Evolutionary conservation across 2,888 invertebrate genomes (phyloP).

Genomic region (Ferdinandea cuprea): DNA sequence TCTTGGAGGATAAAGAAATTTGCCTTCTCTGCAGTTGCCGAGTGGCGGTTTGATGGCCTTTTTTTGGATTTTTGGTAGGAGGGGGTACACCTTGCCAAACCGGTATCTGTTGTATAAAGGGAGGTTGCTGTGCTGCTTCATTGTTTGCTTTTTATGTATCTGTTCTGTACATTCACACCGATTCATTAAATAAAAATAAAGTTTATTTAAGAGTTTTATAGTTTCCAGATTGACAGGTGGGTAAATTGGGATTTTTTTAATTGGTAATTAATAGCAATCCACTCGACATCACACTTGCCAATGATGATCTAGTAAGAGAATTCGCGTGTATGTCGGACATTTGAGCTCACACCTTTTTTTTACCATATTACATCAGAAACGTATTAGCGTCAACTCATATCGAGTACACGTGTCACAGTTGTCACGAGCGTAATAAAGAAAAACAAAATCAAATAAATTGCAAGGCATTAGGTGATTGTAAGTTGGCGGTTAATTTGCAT

Average conservation of each 20-base stretch:
- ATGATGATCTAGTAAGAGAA: conserved; percentile 1
- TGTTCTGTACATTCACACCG: no score
- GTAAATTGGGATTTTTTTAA: conserved; percentile 17
- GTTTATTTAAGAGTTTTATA: neutral
- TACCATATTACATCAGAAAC: conserved; percentile 11
- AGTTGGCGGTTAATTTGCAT: conserved; percentile 48
- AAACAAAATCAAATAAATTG: conserved; percentile 24
- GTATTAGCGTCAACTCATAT: conserved; percentile 8
- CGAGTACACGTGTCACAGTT: conserved; percentile 29
- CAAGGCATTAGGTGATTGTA: conserved; percentile 38
- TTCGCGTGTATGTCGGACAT: conserved; percentile 40
- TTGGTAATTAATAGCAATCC: neutral
- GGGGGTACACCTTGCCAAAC: conserved; percentile 43
- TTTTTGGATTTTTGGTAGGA: neutral
- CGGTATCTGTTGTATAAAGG: conserved; percentile 52
- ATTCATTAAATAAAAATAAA: neutral
- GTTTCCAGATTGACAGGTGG: conserved; percentile 25
- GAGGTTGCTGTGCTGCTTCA: conserved; percentile 21
- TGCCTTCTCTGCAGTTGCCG: conserved; percentile 19
- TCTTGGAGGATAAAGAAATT: conserved; percentile 37
- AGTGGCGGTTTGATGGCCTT: neutral
- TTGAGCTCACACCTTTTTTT: conserved; percentile 22
- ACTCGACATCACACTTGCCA: conserved; percentile 33
- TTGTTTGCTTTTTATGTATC: conserved; percentile 12
- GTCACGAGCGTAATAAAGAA: conserved; percentile 33